A percentile compares a stretch with the other conserved stretches of the same genome.
These are phyloP conservation scores for Argyresthia goedartella DNA, from an alignment of 2,888 invertebrate genomes.

Conservation along the genomic window DNA sequence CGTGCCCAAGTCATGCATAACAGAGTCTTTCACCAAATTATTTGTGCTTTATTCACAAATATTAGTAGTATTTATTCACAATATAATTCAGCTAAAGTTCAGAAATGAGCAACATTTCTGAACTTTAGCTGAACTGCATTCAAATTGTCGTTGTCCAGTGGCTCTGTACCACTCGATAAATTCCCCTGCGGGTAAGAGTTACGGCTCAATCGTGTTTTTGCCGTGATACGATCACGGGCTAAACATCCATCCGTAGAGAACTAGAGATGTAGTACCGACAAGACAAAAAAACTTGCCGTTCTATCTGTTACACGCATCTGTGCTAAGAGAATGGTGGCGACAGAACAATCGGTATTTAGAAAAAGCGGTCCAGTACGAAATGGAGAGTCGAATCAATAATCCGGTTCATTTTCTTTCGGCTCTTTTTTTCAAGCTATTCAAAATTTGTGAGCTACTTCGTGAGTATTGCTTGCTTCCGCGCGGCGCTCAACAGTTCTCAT, in stretches of 20 bases:
- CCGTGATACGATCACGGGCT: conserved; percentile 22
- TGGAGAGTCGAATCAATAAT: not conserved
- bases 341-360: conserved; percentile 1
- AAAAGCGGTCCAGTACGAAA: not conserved
- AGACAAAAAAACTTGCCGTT: conserved; percentile 5
- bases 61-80: too few species aligned
- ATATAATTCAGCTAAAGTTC: too few species aligned
- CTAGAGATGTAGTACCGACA: conserved; percentile 2
- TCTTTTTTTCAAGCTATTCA: not conserved
- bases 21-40: too few species aligned
- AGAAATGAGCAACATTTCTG: too few species aligned
- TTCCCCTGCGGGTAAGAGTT: not conserved
- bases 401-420: not conserved
- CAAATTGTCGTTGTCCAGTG: too few species aligned
- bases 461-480: not conserved
- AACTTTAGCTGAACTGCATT: too few species aligned
- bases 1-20: too few species aligned
- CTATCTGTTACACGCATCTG: conserved; percentile 7
- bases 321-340: conserved; percentile 1
- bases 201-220: conserved; percentile 29
- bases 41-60: too few species aligned
- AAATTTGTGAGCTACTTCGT: not conserved
- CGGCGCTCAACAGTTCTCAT: not conserved
- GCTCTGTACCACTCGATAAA: too few species aligned
- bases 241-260: conserved; percentile 12